Conservation (phyloP, 2,113 vertebrate genomes). For the Hyperopisus bebe region DNA sequence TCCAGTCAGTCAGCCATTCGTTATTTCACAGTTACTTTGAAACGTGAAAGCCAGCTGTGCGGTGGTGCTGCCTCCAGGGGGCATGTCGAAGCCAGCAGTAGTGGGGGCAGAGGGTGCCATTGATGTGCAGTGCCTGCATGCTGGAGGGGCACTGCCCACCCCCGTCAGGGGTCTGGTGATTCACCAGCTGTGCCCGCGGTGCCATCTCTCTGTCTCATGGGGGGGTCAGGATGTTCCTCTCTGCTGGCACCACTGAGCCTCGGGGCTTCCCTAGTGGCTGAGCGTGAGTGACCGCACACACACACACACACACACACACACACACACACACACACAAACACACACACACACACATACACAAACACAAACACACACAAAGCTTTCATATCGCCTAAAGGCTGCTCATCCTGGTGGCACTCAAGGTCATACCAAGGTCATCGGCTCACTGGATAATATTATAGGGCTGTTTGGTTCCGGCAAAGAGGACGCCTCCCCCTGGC, state of each 20-base stretch:
- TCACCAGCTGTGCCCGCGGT: background rate
- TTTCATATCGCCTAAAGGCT: background rate
- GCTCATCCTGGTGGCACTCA: background rate
- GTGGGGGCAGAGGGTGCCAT: constrained; percentile 15
- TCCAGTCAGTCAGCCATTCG: constrained; percentile 54
- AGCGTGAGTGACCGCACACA: background rate
- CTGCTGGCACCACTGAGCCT: background rate
- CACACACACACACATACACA: background rate
- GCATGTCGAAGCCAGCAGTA: constrained; percentile 48
- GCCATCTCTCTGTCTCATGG: background rate
- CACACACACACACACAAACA: too few relatives aligned
- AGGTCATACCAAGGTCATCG: background rate
- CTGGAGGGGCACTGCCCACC: constrained; percentile 38
- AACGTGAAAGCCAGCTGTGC: constrained; percentile 46
- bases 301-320: too few relatives aligned
- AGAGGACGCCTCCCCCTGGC: background rate
- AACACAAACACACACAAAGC: background rate
- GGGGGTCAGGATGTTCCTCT: background rate
- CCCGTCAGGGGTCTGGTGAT: background rate
- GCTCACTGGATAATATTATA: background rate
- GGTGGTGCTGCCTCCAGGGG: constrained; percentile 23
- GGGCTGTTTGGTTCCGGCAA: background rate
- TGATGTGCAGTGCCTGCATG: constrained; percentile 30
- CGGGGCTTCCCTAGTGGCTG: background rate
- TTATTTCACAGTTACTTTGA: constrained; percentile 57